A percentile compares a stretch with the other conserved stretches of the same genome.
Conservation (phyloP, 2,888 invertebrate genomes). For the Cephus nigrinus region DNA sequence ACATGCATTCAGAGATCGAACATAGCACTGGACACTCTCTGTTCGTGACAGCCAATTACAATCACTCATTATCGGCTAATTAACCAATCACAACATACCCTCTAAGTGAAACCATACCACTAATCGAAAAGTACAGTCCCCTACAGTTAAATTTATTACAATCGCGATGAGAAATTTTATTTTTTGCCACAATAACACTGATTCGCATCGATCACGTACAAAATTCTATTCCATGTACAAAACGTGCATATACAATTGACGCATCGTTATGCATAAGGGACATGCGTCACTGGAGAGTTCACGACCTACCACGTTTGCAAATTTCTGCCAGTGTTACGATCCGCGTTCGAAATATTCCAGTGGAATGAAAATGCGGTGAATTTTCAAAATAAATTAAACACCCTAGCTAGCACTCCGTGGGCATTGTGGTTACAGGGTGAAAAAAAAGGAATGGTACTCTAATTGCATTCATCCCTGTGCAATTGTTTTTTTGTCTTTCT, state of each 20-base stretch:
- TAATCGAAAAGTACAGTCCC: background rate
- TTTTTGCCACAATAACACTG: background rate
- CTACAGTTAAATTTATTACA: background rate
- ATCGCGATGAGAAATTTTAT: background rate
- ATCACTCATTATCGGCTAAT: slow-evolving; percentile 40
- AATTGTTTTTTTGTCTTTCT: background rate
- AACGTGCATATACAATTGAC: background rate
- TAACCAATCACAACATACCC: slow-evolving; percentile 29
- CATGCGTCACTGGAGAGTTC: background rate
- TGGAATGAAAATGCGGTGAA: background rate
- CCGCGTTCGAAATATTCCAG: background rate
- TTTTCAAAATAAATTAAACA: background rate
- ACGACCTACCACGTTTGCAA: background rate
- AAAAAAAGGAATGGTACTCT: background rate
- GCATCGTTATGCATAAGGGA: background rate
- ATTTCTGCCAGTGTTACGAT: background rate
- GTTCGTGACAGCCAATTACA: slow-evolving; percentile 38
- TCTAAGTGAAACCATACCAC: background rate
- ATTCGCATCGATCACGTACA: background rate
- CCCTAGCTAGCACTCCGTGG: background rate
- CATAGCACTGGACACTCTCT: slow-evolving; percentile 18
- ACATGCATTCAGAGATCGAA: background rate
- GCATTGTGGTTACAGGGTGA: background rate
- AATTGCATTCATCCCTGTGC: background rate
- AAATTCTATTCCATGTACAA: background rate